Evolutionary conservation across 1,140 invertebrate species (phyloP), one percentile per base, ranked within the genome.

Genomic region (Drosophila sproati): DNA sequence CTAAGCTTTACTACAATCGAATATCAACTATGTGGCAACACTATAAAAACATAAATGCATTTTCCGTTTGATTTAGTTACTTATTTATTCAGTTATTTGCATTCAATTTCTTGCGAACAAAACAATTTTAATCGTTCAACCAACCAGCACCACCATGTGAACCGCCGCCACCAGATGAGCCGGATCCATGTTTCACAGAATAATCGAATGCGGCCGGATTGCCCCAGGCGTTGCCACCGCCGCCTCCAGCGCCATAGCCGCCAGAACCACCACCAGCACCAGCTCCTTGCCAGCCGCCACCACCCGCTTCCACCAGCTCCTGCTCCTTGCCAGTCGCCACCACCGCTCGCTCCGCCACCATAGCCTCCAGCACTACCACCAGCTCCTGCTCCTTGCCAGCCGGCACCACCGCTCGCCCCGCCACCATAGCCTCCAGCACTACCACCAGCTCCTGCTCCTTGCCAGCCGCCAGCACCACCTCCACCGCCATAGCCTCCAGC

Each of bases 181-280:
- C 62, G 20, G 20, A 20, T 20, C 60, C 71, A 34, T 74, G 73
- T 37, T 76, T 80, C n/a, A 82, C 87, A 3, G 81, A 78, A 55
- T 89, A 89, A 6, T 89, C 86, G 39, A 81, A 86, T n/a, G 83
- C 55, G 29, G 85, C 85, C 7, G 85, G 85, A 20, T 77, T 72
- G 50, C 86, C 86, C 78, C 86, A 90, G 64, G 81, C 85, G 61
- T 69, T 80, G 57, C 78, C 81, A 35, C 77, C 80, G 5, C 81
- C 78, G 1, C 80, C 80, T 29, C 62, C 54, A 6, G n/a, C 52
- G 31, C 34, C 61, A 41, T 10, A 41, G 31, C 47, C 61, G 6
- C 63, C 52, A 7, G 51, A 54, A 6, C 81, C 12, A 12, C 56
- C 6, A 6, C 81, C 54, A 6, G n/a, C 52, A 31, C 34, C 61